Base-by-base conservation (phyloP, 2,797 vertebrate genomes). In the Argentina silus region DNA sequence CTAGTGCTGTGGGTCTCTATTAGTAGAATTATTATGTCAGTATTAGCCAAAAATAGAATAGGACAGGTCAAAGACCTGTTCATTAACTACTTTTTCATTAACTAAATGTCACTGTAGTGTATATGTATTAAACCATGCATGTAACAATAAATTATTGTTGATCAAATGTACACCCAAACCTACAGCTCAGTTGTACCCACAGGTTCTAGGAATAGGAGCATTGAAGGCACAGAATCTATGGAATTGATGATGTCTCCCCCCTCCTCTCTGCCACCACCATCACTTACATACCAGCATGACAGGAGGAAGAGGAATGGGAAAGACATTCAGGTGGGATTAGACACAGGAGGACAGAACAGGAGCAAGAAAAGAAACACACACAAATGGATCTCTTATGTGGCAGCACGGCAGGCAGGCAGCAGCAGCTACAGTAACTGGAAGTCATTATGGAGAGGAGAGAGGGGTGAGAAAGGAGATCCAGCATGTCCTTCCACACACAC, bases 341-440 rank as follows among this genome's bases (percentile, higher is more conserved):
- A 78, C 78, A 77, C 73, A 81, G 83, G 85, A 69, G 67, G 60
- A 85, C 6, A 36, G 23, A 68, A 8, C 17, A 7, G 44, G 19
- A 15, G 65, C 14, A 10, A 36, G 50, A 53, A 43, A 15, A 4
- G 55, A 67, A 70, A 67, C 68, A 63, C 68, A 63, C 75, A 78
- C 80, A 86, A 81, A 92, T 91, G 89, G 90, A 90, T 92, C 86
- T 91, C 85, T 86, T 85, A 86, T 86, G 90, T 87, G 86, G 81
- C 82, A 79, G 79, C 76, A 73, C 84, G 81, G 83, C 76, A 59
- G 81, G 83, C 76, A 59, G 80, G 84, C 85, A 83, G 80, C 85
- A 74, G 87, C 84, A 36, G 27, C 27, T 36, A 36, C 27, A 36
- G 27, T 88, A 87, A 91, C 87, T 91, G 90, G 89, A 89, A 89